Conservation (phyloP, 2,888 invertebrate species). For the Oscheius sp. region DNA sequence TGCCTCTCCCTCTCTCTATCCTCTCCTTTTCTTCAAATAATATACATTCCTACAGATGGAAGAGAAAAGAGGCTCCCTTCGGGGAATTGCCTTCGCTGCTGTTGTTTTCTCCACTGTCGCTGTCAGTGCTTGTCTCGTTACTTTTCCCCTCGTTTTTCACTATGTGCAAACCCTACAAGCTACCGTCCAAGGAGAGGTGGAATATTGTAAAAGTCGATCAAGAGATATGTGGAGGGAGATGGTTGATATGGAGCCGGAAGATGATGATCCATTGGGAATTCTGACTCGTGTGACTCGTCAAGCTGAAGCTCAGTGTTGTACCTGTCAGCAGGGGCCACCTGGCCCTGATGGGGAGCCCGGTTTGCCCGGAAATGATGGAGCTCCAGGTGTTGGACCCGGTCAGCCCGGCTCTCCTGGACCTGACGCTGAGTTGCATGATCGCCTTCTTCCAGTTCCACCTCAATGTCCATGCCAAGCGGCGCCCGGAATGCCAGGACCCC, state of each 20-base stretch:
- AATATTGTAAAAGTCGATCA: slow-evolving; percentile 67
- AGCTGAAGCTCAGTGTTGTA: slow-evolving; percentile 67
- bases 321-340: slow-evolving; percentile 65
- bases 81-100: slow-evolving; percentile 58
- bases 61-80: slow-evolving; percentile 43
- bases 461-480: slow-evolving; percentile 66
- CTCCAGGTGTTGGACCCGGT: slow-evolving; percentile 65
- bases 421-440: slow-evolving; percentile 68
- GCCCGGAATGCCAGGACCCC: slow-evolving; percentile 80
- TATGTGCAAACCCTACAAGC: slow-evolving; percentile 70
- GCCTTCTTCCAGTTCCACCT: slow-evolving; percentile 68
- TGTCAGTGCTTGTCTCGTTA: slow-evolving; percentile 68
- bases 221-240: slow-evolving; percentile 70
- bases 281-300: slow-evolving; percentile 64
- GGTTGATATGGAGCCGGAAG: slow-evolving; percentile 66
- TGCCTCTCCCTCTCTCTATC: slow-evolving; percentile 2
- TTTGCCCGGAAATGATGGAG: slow-evolving; percentile 55
- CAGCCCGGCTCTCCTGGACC: slow-evolving; percentile 65
- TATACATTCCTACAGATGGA: slow-evolving; percentile 35
- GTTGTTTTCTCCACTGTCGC: slow-evolving; percentile 66
- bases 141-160: slow-evolving; percentile 70
- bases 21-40: not conserved
- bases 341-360: slow-evolving; percentile 64
- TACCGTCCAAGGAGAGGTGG: slow-evolving; percentile 69
- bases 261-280: slow-evolving; percentile 54